A percentile compares a stretch with the other conserved stretches of the same genome.
Evolutionary conservation across 2,888 invertebrate species (phyloP).

Genomic region (Pherbina coryleti): DNA sequence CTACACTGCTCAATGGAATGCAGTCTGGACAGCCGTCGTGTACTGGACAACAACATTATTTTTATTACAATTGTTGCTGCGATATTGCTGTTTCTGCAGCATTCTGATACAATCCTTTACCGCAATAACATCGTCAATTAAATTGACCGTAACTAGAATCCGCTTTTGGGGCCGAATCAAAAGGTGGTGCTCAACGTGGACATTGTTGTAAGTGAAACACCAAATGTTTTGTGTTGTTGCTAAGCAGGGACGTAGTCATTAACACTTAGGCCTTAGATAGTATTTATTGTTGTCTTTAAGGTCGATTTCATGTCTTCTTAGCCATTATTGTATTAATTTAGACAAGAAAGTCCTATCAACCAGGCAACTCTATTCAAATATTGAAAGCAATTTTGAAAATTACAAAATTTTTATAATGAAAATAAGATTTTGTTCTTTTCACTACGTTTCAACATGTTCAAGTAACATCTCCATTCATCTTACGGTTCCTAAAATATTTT

Average conservation of each 20-base stretch:
- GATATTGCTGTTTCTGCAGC: slow-evolving; percentile 21
- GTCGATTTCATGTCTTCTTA: no score
- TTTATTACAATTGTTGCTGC: slow-evolving; percentile 26
- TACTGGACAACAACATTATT: slow-evolving; percentile 2
- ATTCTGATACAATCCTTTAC: slow-evolving; percentile 51
- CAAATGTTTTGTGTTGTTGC: not conserved
- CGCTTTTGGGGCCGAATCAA: not conserved
- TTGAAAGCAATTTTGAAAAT: not conserved
- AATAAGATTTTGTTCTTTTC: no score
- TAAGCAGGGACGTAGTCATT: not conserved
- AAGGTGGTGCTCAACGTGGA: not conserved
- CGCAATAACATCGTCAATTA: slow-evolving; percentile 54
- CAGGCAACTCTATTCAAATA: no score
- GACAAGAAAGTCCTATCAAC: no score
- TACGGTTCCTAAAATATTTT: no score
- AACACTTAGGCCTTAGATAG: no score
- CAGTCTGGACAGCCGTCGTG: slow-evolving; percentile 8
- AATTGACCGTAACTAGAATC: slow-evolving; percentile 51
- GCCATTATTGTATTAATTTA: no score
- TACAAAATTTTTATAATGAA: no score
- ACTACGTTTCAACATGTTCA: no score
- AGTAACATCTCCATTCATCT: no score
- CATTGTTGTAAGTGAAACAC: not conserved
- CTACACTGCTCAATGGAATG: not conserved
- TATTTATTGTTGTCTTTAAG: no score